Evolutionary conservation across 2,888 invertebrate genomes (phyloP), one percentile per base, ranked within the genome.

Genomic region (Gari tellinella): DNA sequence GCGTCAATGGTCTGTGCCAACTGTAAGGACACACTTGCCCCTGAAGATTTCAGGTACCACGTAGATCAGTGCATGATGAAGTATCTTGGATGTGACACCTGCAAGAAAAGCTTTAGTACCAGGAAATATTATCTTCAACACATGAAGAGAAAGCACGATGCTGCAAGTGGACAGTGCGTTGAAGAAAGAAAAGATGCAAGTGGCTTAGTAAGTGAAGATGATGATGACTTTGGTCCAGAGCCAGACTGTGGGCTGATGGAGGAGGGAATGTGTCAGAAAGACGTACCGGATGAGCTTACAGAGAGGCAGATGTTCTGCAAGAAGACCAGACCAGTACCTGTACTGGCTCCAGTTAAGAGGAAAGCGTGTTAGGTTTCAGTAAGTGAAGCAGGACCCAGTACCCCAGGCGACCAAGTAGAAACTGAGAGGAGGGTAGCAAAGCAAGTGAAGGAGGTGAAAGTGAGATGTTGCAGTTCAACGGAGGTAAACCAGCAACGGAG

Each of bases 41-140:
- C 10, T 10, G 37, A 31, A 10, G 19, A 31, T 7, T 52, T 21
- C 19, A 17, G 17, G 19, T 52, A 52, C 17, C 56, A 56, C 19
- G 12, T 56, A 10, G 21, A 21, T n/a, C 10, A 31, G 23, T 56
- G 56, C 21, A 25, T 56, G 8, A 23, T 21, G 43, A 56, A 56
- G 23, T 26, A 19, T 19, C 17, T 15, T 12, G 56, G 56, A 2
- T 57, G 56, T 25, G 43, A 40, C 55, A 15, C n/a, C 21, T 40
- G 55, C 40, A 38, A 19, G 38, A 55, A 55, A 37, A 43, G 25
- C 10, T 57, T 57, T 23, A 26, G 40, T 19, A 21, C 43, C 14
- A 10, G 25, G 17, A 43, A 57, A 19, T 38, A 12, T 26, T 45
- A 57, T 17, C 12, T 26, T 14, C 56, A 57, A 19, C 56, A 57